Conservation (phyloP, 2,888 invertebrate genomes). For the Hirtodrosophila histrioides region DNA sequence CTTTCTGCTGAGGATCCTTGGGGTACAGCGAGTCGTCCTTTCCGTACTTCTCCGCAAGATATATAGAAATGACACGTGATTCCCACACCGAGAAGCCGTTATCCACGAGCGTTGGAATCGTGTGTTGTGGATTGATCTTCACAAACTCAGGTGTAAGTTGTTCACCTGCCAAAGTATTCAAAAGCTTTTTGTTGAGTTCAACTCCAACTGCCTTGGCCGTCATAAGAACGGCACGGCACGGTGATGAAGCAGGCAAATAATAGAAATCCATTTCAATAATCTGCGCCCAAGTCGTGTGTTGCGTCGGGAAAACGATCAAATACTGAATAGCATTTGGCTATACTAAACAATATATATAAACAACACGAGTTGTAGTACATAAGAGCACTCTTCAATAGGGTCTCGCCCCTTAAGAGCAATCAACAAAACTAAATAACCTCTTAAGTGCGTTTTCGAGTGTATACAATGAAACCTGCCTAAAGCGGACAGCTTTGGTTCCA, state of each 20-base stretch:
- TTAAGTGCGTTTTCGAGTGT: not conserved
- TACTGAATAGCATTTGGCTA: slow-evolving; percentile 1
- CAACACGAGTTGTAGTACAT: no score
- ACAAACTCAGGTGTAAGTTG: slow-evolving; percentile 88
- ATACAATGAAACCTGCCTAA: no score
- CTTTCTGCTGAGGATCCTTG: slow-evolving; percentile 43
- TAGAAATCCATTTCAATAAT: slow-evolving; percentile 86
- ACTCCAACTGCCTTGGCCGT: slow-evolving; percentile 88
- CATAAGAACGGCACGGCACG: slow-evolving; percentile 87
- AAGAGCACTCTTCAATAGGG: no score
- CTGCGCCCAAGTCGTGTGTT: not conserved
- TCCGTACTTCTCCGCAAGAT: slow-evolving; percentile 91
- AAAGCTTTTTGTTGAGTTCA: slow-evolving; percentile 87
- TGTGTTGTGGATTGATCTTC: slow-evolving; percentile 92
- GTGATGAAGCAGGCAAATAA: slow-evolving; percentile 86
- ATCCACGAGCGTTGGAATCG: slow-evolving; percentile 92
- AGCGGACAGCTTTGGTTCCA: no score
- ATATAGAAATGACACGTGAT: slow-evolving; percentile 92
- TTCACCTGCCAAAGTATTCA: slow-evolving; percentile 86
- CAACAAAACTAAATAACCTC: not conserved
- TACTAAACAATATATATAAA: no score
- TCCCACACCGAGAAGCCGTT: slow-evolving; percentile 92
- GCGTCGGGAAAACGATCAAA: not conserved
- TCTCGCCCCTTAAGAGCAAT: not conserved
- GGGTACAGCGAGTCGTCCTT: slow-evolving; percentile 88